Conservation (phyloP, 2,888 invertebrate genomes). For the Coecobrya sp. region DNA sequence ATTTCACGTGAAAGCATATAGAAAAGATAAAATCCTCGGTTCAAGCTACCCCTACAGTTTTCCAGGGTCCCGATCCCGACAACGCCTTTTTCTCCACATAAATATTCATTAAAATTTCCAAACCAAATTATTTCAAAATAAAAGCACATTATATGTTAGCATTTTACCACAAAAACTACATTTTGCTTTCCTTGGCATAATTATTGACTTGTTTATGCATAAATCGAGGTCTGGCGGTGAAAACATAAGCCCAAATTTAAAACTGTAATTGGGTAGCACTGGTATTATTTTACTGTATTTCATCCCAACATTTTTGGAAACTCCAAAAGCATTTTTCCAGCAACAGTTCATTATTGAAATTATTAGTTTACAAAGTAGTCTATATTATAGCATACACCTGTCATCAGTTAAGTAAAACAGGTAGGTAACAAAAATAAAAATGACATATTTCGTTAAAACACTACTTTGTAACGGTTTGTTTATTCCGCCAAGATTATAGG, state of each 20-base stretch:
- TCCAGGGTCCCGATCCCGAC: not conserved
- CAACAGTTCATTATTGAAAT: slow-evolving; percentile 55
- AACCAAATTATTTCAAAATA: not conserved
- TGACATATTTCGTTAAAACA: slow-evolving; percentile 46
- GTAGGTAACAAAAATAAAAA: slow-evolving; percentile 31
- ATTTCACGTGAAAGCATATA: not conserved
- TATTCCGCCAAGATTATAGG: slow-evolving; percentile 21
- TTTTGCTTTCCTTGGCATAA: not conserved
- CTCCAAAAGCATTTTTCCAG: not conserved
- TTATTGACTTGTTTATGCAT: not conserved
- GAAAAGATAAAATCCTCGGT: not conserved
- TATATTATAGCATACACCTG: slow-evolving; percentile 18
- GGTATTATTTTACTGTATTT: not conserved
- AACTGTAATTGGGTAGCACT: not conserved
- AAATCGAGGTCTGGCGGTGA: not conserved
- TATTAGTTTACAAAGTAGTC: slow-evolving; percentile 34
- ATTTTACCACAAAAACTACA: not conserved
- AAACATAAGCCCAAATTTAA: not conserved
- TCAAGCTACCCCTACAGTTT: not conserved
- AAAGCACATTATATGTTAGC: not conserved
- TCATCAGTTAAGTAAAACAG: slow-evolving; percentile 56
- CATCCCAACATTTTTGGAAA: not conserved
- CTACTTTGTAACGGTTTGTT: slow-evolving; percentile 60
- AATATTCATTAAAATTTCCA: slow-evolving; percentile 21
- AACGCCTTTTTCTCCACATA: slow-evolving; percentile 14